Percentiles rank a stretch among this genome's conserved stretches.
These are phyloP conservation scores for Enteromius fasciolatus DNA, from an alignment of 2,797 vertebrate species.

Conservation along the genomic window DNA sequence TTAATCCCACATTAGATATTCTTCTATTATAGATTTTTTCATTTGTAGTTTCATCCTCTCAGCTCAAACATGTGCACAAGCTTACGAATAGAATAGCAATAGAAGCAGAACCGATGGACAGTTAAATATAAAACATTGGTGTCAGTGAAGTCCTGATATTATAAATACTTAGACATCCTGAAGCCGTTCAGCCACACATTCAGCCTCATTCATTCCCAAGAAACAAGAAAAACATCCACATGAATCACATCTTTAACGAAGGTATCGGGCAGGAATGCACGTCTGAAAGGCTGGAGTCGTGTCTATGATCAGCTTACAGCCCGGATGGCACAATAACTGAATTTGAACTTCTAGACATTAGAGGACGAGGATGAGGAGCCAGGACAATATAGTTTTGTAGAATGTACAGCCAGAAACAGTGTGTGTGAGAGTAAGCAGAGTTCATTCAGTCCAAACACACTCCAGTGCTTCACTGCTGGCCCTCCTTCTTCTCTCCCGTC, in stretches of 20 bases:
- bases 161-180: not conserved
- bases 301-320: not conserved
- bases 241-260: not conserved
- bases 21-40: too few species aligned
- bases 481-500: constrained; percentile 86
- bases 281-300: constrained; percentile 16
- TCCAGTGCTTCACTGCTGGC: constrained; percentile 87
- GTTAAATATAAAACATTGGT: not conserved
- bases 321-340: not conserved
- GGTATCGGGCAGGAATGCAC: constrained; percentile 11
- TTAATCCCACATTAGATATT: not conserved
- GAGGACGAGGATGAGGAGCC: not conserved
- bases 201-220: not conserved
- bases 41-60: not conserved
- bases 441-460: constrained; percentile 73
- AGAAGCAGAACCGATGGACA: constrained; percentile 4
- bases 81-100: not conserved
- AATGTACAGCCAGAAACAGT: constrained; percentile 32
- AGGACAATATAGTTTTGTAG: constrained; percentile 8
- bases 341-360: constrained; percentile 6
- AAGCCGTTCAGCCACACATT: constrained; percentile 31
- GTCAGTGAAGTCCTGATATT: not conserved
- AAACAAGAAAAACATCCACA: not conserved
- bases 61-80: not conserved
- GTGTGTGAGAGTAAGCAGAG: constrained; percentile 31